phyloP scores from a whole-genome alignment of 2,113 vertebrate genomes.

The Malurus melanocephalus region DNA sequence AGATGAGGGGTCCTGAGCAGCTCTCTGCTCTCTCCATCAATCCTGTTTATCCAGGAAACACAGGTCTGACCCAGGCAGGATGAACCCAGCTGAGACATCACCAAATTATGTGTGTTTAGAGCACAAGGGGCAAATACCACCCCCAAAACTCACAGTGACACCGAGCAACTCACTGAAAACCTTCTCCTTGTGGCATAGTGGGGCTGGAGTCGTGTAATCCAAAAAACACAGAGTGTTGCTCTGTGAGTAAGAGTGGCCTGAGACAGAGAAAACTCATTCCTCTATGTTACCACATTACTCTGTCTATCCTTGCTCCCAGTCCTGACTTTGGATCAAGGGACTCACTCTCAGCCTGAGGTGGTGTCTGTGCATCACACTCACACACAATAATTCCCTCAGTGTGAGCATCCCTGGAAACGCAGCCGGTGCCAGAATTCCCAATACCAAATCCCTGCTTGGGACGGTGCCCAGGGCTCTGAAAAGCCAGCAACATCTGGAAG shows the following conservation, averaged over 20 bases:
- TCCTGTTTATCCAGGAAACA: neutral
- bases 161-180: neutral
- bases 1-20: neutral
- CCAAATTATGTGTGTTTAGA: neutral
- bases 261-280: neutral
- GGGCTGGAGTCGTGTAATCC: neutral
- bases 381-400: constrained; percentile 55
- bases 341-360: constrained; percentile 1
- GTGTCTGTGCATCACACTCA: neutral
- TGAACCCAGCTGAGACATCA: neutral
- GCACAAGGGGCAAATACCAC: neutral
- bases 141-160: neutral
- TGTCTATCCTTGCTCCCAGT: neutral
- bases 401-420: neutral
- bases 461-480: constrained; percentile 29
- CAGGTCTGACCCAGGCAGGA: neutral
- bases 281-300: neutral
- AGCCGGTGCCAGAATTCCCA: constrained; percentile 20
- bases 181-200: neutral
- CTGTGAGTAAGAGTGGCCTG: neutral
- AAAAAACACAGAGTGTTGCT: neutral
- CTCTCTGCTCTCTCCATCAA: neutral
- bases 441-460: constrained; percentile 56
- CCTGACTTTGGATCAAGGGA: constrained; percentile 9
- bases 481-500: constrained; percentile 52